These are phyloP conservation scores for Nomada hirtipes DNA, from an alignment of 2,888 invertebrate species.

Conservation along the genomic window DNA sequence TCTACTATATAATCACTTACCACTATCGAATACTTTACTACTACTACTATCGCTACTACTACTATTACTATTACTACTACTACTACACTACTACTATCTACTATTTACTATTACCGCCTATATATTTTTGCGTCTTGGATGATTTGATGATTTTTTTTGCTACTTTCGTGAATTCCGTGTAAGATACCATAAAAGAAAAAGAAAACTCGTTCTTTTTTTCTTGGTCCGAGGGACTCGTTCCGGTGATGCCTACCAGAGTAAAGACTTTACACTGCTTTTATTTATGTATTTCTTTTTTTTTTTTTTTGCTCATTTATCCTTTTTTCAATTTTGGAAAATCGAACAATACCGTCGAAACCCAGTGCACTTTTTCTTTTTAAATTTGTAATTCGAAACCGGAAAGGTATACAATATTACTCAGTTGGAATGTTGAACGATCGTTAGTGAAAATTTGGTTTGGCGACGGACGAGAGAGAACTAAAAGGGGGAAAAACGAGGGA, in stretches of 20 bases:
- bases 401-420: conserved; percentile 6
- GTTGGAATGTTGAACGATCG: conserved; percentile 15
- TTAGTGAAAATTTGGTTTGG: conserved; percentile 22
- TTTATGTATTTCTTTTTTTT: conserved; percentile 26
- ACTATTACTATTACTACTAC: conserved; percentile 55
- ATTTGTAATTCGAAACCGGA: conserved; percentile 22
- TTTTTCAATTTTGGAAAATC: conserved; percentile 32
- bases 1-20: conserved; percentile 73
- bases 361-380: conserved; percentile 23
- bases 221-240: conserved; percentile 58
- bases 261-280: conserved; percentile 70
- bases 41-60: conserved; percentile 57
- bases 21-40: conserved; percentile 69
- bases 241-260: conserved; percentile 44
- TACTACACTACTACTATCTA: conserved; percentile 71
- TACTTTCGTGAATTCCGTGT: conserved; percentile 58
- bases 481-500: conserved; percentile 34
- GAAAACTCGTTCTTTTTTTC: conserved; percentile 55
- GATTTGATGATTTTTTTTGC: conserved; percentile 74
- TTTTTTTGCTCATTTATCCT: conserved; percentile 47
- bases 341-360: conserved; percentile 22
- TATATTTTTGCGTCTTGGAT: conserved; percentile 80
- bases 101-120: conserved; percentile 71
- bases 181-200: conserved; percentile 37
- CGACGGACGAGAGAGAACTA: conserved; percentile 43